A percentile compares a stretch with the other conserved stretches of the same genome.
Conservation (phyloP, 2,888 invertebrate species). For the Xanthorhoe spadicearia region DNA sequence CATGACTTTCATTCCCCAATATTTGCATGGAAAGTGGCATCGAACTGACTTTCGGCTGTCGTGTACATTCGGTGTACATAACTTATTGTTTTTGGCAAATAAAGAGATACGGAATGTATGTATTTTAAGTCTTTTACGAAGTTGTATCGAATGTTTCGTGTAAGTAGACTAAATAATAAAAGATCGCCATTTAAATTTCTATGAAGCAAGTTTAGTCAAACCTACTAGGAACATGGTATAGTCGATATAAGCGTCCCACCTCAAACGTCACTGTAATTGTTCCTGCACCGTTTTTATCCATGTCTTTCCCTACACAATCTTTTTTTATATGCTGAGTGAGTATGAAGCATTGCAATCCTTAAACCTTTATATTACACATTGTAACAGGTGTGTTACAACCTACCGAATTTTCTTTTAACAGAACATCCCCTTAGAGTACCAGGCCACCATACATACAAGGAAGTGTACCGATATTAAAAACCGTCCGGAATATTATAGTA, state of each 20-base stretch:
- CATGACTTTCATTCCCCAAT: conserved; percentile 15
- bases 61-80: not conserved
- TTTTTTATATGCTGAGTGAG: not conserved
- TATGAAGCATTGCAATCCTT: not conserved
- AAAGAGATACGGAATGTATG: not conserved
- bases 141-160: not conserved
- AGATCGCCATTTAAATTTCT: not conserved
- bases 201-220: not conserved
- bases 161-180: not conserved
- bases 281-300: too few species aligned
- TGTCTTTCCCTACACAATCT: too few species aligned
- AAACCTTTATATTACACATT: not conserved
- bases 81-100: not conserved
- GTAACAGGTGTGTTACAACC: not conserved
- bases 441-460: conserved; percentile 17
- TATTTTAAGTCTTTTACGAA: not conserved
- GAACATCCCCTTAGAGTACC: conserved; percentile 12
- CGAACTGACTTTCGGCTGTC: not conserved
- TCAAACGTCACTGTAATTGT: too few species aligned
- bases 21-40: conserved; percentile 19
- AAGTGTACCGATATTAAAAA: conserved; percentile 32
- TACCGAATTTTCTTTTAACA: not conserved
- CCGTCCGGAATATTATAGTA: conserved; percentile 28
- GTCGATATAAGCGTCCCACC: too few species aligned
- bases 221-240: not conserved